phyloP scores from a whole-genome alignment of 1,140 invertebrate genomes.

The Tenebrio molitor region DNA sequence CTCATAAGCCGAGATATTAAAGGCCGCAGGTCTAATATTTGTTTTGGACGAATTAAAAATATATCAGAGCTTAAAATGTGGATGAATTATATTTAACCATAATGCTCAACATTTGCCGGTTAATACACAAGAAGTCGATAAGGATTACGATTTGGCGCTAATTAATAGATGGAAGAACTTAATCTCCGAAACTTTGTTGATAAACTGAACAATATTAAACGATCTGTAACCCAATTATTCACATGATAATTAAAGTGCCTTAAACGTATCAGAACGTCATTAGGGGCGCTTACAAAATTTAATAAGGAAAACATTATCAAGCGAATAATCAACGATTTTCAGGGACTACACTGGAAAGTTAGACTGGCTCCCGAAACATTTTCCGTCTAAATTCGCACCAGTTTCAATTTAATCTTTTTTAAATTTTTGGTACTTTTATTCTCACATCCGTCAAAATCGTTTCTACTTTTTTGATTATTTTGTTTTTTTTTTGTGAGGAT shows the following conservation, averaged over 20 bases:
- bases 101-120: not conserved
- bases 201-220: conserved; percentile 59
- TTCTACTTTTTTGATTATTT: too few species aligned
- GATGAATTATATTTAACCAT: not conserved
- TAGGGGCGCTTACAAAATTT: conserved; percentile 60
- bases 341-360: conserved; percentile 52
- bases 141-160: not conserved
- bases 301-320: conserved; percentile 61
- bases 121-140: not conserved
- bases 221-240: conserved; percentile 58
- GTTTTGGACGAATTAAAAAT: conserved; percentile 6
- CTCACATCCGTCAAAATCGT: too few species aligned
- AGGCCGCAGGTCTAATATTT: conserved; percentile 27
- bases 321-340: conserved; percentile 55
- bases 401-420: too few species aligned
- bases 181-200: conserved; percentile 52
- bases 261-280: conserved; percentile 59
- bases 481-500: too few species aligned
- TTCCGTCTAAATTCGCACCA: too few species aligned
- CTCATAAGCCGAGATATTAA: conserved; percentile 41
- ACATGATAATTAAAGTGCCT: conserved; percentile 59
- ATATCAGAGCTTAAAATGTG: not conserved
- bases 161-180: conserved; percentile 22
- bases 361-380: not conserved
- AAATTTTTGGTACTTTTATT: too few species aligned